phyloP scores from a whole-genome alignment of 2,113 vertebrate genomes.

The sheep (Ovis aries) region DNA sequence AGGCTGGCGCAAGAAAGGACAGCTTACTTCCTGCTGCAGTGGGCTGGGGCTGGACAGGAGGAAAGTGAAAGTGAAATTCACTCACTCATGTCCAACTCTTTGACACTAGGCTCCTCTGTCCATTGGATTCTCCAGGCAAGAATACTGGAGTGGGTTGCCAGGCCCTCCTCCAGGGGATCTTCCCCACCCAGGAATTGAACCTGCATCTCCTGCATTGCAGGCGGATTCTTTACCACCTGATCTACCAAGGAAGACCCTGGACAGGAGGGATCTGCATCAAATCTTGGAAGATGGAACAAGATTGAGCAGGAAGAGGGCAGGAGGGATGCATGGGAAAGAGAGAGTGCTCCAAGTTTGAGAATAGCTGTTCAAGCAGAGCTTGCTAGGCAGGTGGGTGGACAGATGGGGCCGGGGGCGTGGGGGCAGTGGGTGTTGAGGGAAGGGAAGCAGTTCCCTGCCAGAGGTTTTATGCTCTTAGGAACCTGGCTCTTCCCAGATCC shows the following conservation, averaged over 20 bases:
- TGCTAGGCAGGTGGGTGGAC: background rate
- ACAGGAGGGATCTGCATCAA: background rate
- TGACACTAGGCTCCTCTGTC: background rate
- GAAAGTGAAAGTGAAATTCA: background rate
- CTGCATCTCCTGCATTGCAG: background rate
- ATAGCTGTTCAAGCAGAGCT: background rate
- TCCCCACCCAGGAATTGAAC: background rate
- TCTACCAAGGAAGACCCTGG: background rate
- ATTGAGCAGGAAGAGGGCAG: background rate
- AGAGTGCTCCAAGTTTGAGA: background rate
- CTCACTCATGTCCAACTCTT: background rate
- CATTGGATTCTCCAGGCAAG: background rate
- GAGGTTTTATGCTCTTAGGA: slow-evolving; percentile 5
- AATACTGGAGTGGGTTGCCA: background rate
- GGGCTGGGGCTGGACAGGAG: background rate
- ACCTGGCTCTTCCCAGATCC: background rate
- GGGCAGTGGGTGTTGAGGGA: background rate
- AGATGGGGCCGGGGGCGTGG: fast-evolving
- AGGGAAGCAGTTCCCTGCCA: background rate
- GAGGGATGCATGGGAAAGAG: background rate
- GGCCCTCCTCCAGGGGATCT: background rate
- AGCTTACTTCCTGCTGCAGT: background rate
- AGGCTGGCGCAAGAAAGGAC: background rate
- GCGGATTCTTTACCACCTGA: background rate
- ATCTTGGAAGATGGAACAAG: background rate